Evolutionary conservation across 2,888 invertebrate species (phyloP), one percentile per base, ranked within the genome.

Genomic region (Clanis bilineata): DNA sequence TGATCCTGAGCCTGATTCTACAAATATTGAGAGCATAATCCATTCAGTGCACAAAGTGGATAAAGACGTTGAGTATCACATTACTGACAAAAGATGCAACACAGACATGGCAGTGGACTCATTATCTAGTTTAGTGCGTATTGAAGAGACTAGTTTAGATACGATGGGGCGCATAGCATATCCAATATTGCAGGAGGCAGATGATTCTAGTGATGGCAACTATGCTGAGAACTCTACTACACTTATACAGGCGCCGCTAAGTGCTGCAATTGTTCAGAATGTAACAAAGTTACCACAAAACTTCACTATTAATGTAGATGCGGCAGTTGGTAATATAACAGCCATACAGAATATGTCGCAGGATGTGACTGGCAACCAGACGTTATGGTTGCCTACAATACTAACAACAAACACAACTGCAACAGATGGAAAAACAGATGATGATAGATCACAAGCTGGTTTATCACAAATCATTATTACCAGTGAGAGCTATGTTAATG

Each of bases 391-490:
- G 64, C 93, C 92, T 3, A 92, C 92, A 51, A 87, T 92, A 63
- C 83, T 92, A 22, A 78, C 90, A 58, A 86, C 90, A 59, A 87
- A 85, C 77, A 80, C 88, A 59, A 67, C 86, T 58, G 64, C 77
- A 56, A 70, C 77, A 60, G 89, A 90, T 62, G 70, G 64, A 62
- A 91, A 92, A 68, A 77, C 61, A 66, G 90, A 91, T 62, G 90
- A 88, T 47, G 89, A 89, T 41, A 76, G 84, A 65, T 67, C 85
- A 47, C 88, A 85, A 66, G 74, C 83, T 62, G 83, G 86, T 54
- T 74, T 92, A 28, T 92, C 93, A 65, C 92, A 92, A 74, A 89
- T 92, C 58, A 90, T 92, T 62, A 90, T 92, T 56, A 87, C 91
- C 61, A 90, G 90, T 72, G 92, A 92, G 70, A 88, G 86, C 66